Percentiles rank a stretch among this genome's conserved stretches.
phyloP scores from a whole-genome alignment of 1,140 invertebrate species.

The Pseudomyrmex pallidus region DNA sequence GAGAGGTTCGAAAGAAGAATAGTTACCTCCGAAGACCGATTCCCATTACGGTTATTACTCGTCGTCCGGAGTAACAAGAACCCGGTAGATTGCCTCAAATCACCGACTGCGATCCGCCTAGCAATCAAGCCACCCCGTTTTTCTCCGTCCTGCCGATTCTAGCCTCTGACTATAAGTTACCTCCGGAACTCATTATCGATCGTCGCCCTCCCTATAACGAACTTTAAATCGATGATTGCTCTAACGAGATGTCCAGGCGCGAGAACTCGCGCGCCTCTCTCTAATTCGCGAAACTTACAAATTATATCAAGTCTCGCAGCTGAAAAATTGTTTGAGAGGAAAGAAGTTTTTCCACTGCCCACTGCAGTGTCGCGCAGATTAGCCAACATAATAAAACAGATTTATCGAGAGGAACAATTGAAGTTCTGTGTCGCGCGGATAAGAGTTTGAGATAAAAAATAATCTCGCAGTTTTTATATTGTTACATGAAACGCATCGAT shows the following conservation, averaged over 20 bases:
- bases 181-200: conserved; percentile 74
- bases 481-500: not conserved
- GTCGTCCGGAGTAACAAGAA: conserved; percentile 81
- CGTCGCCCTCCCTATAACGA: conserved; percentile 71
- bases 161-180: conserved; percentile 66
- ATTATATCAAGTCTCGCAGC: conserved; percentile 31
- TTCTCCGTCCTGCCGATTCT: conserved; percentile 72
- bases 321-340: not conserved
- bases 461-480: not conserved
- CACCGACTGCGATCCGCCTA: conserved; percentile 80
- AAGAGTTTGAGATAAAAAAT: not conserved
- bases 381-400: not conserved
- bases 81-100: conserved; percentile 82
- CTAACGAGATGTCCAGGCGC: conserved; percentile 71
- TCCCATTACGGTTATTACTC: conserved; percentile 81
- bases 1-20: conserved; percentile 73
- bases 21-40: conserved; percentile 72
- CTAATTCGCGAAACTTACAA: conserved; percentile 48
- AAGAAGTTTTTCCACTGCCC: not conserved
- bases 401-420: not conserved
- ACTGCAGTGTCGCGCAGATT: not conserved
- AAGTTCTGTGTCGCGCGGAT: not conserved
- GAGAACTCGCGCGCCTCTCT: conserved; percentile 46
- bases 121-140: conserved; percentile 78
- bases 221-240: conserved; percentile 80